phyloP scores from a whole-genome alignment of 64 coral and sea anemone species.

The Orbicella faveolata region DNA sequence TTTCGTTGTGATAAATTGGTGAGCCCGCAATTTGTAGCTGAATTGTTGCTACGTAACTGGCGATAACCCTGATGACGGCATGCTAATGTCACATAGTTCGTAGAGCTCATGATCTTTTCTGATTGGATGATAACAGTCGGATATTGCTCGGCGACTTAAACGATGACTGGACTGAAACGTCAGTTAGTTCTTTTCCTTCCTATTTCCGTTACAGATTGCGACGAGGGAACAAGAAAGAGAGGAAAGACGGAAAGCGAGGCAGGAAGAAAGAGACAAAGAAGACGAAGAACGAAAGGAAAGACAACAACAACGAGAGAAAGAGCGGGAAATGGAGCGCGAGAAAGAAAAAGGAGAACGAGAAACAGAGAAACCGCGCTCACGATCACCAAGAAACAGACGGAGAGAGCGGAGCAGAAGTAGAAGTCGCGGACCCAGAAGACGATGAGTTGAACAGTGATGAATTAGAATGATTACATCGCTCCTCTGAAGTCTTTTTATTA shows the following conservation, averaged over 20 bases:
- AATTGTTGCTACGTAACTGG: too few relatives aligned
- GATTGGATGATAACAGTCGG: too few relatives aligned
- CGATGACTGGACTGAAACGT: neutral
- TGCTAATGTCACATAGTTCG: too few relatives aligned
- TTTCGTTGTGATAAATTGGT: too few relatives aligned
- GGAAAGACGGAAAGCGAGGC: conserved; percentile 55
- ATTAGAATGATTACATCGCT: too few relatives aligned
- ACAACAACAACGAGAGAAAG: conserved; percentile 47
- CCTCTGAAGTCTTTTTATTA: conserved; percentile 14
- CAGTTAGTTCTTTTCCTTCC: neutral
- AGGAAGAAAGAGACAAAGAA: conserved; percentile 61
- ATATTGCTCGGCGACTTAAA: neutral
- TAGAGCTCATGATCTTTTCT: too few relatives aligned
- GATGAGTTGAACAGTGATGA: conserved; percentile 5
- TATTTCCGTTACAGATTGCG: conserved; percentile 49
- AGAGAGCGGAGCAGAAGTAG: conserved; percentile 59
- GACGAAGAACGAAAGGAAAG: conserved; percentile 62
- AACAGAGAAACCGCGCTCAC: conserved; percentile 22
- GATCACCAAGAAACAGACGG: conserved; percentile 39
- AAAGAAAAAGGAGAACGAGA: conserved; percentile 42
- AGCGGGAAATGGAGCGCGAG: conserved; percentile 49
- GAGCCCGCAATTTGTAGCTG: too few relatives aligned
- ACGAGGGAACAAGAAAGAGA: conserved; percentile 62
- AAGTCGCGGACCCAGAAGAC: conserved; percentile 32
- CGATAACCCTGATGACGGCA: too few relatives aligned